These are phyloP conservation scores for Eolophus roseicapilla DNA, from an alignment of 2,113 vertebrate species.

Conservation along the genomic window DNA sequence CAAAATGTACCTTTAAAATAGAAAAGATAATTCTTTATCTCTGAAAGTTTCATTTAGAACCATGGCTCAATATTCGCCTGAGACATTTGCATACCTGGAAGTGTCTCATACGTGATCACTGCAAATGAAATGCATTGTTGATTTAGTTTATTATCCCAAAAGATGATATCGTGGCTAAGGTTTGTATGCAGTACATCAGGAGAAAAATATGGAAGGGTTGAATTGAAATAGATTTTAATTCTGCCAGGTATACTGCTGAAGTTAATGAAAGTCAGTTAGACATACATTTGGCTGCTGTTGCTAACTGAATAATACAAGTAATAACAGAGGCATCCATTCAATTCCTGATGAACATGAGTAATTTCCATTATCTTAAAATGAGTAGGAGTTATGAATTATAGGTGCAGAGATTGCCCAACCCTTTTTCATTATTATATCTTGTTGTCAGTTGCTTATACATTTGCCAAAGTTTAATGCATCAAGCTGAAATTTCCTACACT, in stretches of 20 bases:
- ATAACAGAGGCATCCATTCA: constrained; percentile 62
- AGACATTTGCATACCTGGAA: constrained; percentile 34
- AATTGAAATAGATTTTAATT: constrained; percentile 44
- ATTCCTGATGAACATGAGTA: constrained; percentile 60
- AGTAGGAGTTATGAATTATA: constrained; percentile 64
- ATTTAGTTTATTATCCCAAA: constrained; percentile 38
- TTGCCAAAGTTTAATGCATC: constrained; percentile 59
- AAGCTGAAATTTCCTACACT: constrained; percentile 9
- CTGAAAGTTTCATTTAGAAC: constrained; percentile 13
- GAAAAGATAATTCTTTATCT: constrained; percentile 14
- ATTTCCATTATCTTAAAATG: constrained; percentile 60
- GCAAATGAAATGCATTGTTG: constrained; percentile 32
- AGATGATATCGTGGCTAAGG: constrained; percentile 21
- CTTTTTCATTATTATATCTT: constrained; percentile 53
- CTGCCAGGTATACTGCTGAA: constrained; percentile 40
- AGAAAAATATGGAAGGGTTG: constrained; percentile 3
- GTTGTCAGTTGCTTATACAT: constrained; percentile 56
- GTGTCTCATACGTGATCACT: background rate
- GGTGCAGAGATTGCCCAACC: constrained; percentile 52
- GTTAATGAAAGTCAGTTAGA: constrained; percentile 61
- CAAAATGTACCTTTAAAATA: constrained; percentile 22
- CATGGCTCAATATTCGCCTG: background rate
- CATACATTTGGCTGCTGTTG: constrained; percentile 47
- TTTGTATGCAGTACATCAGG: background rate
- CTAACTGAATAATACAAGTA: constrained; percentile 60